Percentiles rank a stretch among this genome's conserved stretches.
Conservation (phyloP, 2,113 vertebrate genomes). For the Oxygymnocypris stewartii region DNA sequence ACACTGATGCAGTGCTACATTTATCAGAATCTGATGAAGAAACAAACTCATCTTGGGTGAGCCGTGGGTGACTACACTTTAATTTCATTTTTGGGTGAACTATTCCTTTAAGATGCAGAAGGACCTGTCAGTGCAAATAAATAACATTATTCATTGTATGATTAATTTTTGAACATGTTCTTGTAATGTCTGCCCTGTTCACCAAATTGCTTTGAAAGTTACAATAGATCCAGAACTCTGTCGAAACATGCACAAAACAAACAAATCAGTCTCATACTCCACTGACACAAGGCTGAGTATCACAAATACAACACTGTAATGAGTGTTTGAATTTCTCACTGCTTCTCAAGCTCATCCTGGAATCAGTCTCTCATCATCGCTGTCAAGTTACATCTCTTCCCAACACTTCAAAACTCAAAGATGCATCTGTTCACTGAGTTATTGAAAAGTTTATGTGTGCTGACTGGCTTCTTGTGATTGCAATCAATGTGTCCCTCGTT, state of each 20-base stretch:
- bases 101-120: too few relatives aligned
- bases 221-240: background rate
- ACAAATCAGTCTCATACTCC: background rate
- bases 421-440: background rate
- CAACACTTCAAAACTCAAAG: constrained; percentile 6
- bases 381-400: background rate
- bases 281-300: background rate
- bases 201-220: background rate
- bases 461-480: constrained; percentile 1
- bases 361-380: background rate
- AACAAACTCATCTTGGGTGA: too few relatives aligned
- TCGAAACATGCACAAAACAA: background rate
- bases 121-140: too few relatives aligned
- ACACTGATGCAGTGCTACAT: too few relatives aligned
- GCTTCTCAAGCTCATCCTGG: background rate
- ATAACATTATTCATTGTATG: too few relatives aligned
- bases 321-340: background rate
- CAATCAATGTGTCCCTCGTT: background rate
- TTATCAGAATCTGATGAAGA: too few relatives aligned
- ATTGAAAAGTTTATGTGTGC: constrained; percentile 8
- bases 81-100: too few relatives aligned
- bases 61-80: too few relatives aligned
- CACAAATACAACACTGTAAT: background rate
- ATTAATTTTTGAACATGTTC: too few relatives aligned
- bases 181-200: too few relatives aligned